Base-by-base conservation (phyloP, 1,140 invertebrate species). In the Rhyzopertha dominica region DNA sequence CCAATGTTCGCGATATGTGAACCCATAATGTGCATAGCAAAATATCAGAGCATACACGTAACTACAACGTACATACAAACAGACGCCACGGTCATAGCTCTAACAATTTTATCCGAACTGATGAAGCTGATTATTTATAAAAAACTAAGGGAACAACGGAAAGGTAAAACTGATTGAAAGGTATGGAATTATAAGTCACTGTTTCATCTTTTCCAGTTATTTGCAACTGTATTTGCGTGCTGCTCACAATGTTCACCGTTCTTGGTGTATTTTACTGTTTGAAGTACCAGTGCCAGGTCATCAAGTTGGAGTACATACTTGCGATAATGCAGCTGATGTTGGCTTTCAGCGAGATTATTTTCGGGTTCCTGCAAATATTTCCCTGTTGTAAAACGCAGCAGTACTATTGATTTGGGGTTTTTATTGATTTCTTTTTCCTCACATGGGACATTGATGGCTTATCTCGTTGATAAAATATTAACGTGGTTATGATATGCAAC, bases 371-470 rank as follows among this genome's bases (percentile, higher is more conserved):
- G 8, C 49, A 61, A 38, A 20, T 59, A 7, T 23, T 51, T 17
- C 49, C 51, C 7, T 61, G 58, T 47, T 56, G 39, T 31, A 37
- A 48, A 36, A 56, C 49, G 46, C 44, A 44, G 25, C 56, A 54
- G 5, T 61, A 58, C 42, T 61, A 61, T 38, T 59, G 45, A 51
- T n/a, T n/a, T n/a, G n/a, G n/a, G n/a, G n/a, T n/a, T n/a, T n/a
- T n/a, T n/a, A n/a, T n/a, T n/a, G n/a, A n/a, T n/a, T n/a, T n/a
- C n/a, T n/a, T n/a, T n/a, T n/a, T n/a, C n/a, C n/a, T n/a, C n/a
- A n/a, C n/a, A n/a, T n/a, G n/a, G n/a, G n/a, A n/a, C n/a, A n/a
- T n/a, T n/a, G n/a, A n/a, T n/a, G n/a, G n/a, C n/a, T n/a, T n/a
- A n/a, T n/a, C n/a, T n/a, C n/a, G n/a, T n/a, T n/a, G n/a, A n/a